phyloP scores from a whole-genome alignment of 2,113 vertebrate genomes.

The Talpa occidentalis region DNA sequence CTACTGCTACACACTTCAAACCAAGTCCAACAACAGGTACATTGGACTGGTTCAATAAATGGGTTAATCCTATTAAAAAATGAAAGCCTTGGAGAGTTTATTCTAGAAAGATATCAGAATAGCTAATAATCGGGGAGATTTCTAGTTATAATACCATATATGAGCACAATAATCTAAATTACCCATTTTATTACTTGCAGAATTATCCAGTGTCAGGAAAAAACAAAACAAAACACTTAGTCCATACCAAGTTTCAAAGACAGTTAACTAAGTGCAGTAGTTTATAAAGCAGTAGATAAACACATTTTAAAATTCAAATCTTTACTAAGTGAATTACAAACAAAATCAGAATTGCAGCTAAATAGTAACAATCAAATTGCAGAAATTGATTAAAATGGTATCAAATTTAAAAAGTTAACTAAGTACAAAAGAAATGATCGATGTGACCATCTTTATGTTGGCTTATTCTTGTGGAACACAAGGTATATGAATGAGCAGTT shows the following conservation, averaged over 20 bases:
- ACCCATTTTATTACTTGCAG: slow-evolving; percentile 11
- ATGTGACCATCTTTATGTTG: not conserved
- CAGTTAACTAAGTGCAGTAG: not conserved
- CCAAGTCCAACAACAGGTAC: slow-evolving; percentile 52
- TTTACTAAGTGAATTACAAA: slow-evolving; percentile 56
- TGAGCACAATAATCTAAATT: not conserved
- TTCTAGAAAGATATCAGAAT: slow-evolving; percentile 53
- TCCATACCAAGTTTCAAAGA: not conserved
- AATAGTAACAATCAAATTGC: not conserved
- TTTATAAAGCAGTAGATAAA: slow-evolving; percentile 39
- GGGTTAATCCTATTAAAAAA: slow-evolving; percentile 31
- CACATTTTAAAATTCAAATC: slow-evolving; percentile 25
- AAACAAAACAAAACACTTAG: not conserved
- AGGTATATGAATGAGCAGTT: not conserved
- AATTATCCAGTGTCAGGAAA: not conserved
- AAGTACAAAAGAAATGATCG: not conserved
- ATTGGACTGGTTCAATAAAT: slow-evolving; percentile 15
- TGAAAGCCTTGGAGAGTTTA: slow-evolving; percentile 34
- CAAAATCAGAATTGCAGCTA: slow-evolving; percentile 23
- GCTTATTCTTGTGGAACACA: not conserved
- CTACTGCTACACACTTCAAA: not conserved
- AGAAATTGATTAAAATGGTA: not conserved
- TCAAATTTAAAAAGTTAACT: not conserved
- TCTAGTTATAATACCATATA: not conserved
- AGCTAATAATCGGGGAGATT: not conserved